phyloP scores from a whole-genome alignment of 35 echinoderm and acorn worm genomes.

The Apostichopus parvimensis region DNA sequence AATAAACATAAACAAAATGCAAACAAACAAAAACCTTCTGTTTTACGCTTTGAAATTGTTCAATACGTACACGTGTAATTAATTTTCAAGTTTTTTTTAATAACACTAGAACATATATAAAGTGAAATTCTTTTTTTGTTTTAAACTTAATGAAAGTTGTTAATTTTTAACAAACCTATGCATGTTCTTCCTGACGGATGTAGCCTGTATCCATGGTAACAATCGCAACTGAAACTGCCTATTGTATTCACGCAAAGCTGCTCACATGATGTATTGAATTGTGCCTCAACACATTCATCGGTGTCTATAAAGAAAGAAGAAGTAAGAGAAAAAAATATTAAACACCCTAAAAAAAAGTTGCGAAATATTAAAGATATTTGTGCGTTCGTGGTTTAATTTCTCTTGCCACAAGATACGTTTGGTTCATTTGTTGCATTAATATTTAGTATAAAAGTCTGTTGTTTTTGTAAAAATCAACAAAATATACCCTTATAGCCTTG shows the following conservation, averaged over 20 bases:
- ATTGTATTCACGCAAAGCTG: slow-evolving; percentile 57
- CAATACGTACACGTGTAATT: too few relatives aligned
- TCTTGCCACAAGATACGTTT: too few relatives aligned
- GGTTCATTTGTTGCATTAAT: too few relatives aligned
- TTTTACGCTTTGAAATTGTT: too few relatives aligned
- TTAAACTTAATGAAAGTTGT: neutral
- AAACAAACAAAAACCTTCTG: neutral
- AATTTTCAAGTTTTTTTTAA: too few relatives aligned
- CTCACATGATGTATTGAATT: slow-evolving; percentile 15
- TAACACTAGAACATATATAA: neutral
- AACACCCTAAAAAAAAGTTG: too few relatives aligned
- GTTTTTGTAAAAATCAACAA: too few relatives aligned
- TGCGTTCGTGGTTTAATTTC: too few relatives aligned
- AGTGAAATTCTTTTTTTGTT: neutral
- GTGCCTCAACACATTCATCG: slow-evolving; percentile 48
- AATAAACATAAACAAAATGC: neutral
- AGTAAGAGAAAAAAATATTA: neutral
- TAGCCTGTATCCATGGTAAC: slow-evolving; percentile 42
- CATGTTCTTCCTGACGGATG: slow-evolving; percentile 28
- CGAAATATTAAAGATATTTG: too few relatives aligned
- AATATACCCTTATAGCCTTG: too few relatives aligned
- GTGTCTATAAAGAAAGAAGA: slow-evolving; percentile 38
- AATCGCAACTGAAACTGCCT: slow-evolving; percentile 43
- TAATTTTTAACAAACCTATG: slow-evolving; percentile 23
- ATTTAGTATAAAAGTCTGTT: too few relatives aligned